These are phyloP conservation scores for Aphelocoma coerulescens DNA, from an alignment of 2,113 vertebrate species.

Conservation along the genomic window DNA sequence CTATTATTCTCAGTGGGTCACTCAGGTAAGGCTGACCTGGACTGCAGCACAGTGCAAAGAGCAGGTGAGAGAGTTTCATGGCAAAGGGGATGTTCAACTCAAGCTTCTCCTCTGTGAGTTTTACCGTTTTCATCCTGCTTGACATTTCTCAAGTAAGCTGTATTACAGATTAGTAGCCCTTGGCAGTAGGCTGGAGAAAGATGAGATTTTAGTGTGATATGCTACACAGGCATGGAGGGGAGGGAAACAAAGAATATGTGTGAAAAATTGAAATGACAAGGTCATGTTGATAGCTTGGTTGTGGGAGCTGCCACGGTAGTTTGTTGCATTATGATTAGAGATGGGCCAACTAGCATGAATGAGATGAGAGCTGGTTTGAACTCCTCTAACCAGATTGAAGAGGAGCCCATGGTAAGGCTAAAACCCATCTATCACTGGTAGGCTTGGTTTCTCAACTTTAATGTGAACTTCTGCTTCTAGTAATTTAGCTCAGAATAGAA, in stretches of 20 bases:
- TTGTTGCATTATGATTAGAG: slow-evolving; percentile 27
- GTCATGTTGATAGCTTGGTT: slow-evolving; percentile 24
- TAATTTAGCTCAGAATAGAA: not conserved
- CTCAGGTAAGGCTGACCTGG: not conserved
- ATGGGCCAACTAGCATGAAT: not conserved
- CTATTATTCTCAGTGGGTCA: not conserved
- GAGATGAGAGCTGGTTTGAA: not conserved
- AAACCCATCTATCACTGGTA: not conserved
- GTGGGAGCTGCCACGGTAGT: not conserved
- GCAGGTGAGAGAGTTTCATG: not conserved
- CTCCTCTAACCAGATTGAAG: not conserved
- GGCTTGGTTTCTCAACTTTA: not conserved
- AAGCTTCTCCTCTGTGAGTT: not conserved
- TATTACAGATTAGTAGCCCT: slow-evolving; percentile 22
- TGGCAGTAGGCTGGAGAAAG: slow-evolving; percentile 26
- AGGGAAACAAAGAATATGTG: not conserved
- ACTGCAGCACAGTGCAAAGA: not conserved
- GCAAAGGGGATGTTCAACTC: not conserved
- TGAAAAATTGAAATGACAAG: slow-evolving; percentile 55
- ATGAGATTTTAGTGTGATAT: slow-evolving; percentile 31
- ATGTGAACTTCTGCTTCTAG: not conserved
- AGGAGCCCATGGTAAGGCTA: not conserved
- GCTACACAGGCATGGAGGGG: not conserved
- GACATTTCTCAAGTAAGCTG: slow-evolving; percentile 10
- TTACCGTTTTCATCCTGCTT: slow-evolving; percentile 15